Base-by-base conservation (phyloP, 2,113 vertebrate species). In the Mola mola region DNA sequence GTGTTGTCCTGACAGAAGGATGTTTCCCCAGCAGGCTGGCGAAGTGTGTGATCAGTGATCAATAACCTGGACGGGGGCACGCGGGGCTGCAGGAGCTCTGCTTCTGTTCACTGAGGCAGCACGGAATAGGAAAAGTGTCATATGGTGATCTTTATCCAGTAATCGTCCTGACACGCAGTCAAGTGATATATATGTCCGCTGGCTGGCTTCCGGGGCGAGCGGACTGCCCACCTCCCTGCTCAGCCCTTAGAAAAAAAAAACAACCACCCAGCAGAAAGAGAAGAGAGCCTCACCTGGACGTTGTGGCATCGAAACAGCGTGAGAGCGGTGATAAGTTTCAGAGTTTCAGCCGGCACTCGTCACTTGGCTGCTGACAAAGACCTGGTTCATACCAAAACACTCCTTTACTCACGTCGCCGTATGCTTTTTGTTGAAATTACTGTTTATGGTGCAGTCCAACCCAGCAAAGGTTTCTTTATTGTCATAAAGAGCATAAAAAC, bases 71-170 rank as follows among this genome's bases (percentile, higher is more conserved):
- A 85, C 82, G 90, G 90, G 87, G 78, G 82, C 90, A 91, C 70
- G 75, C 92, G 91, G 90, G 93, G 94, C 83, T 78, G 84, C 81
- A 93, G 91, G 91, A 93, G 93, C 93, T 93, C 93, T 92, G 73
- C 80, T 87, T 92, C 94, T 94, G 94, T 93, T 94, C 93, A 93
- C 92, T 79, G 93, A 91, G 94, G 93, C 94, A 87, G 87, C 84
- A 92, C 92, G 82, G 67, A 88, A 95, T 95, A 95, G 95, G 94
- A 94, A 95, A 96, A 88, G 92, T 95, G 95, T 96, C 95, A 97
- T 97, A 96, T 95, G 94, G 94, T 93, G 95, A 95, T 97, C 95
- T 96, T 95, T 96, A 96, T 96, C 94, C 94, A 94, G 93, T 94
- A 93, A 94, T 96, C 94, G 93, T 92, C 93, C 93, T 95, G 95